Evolutionary conservation across 2,797 vertebrate genomes (phyloP).

Genomic region (Lepidocolaptes lacrymiger): DNA sequence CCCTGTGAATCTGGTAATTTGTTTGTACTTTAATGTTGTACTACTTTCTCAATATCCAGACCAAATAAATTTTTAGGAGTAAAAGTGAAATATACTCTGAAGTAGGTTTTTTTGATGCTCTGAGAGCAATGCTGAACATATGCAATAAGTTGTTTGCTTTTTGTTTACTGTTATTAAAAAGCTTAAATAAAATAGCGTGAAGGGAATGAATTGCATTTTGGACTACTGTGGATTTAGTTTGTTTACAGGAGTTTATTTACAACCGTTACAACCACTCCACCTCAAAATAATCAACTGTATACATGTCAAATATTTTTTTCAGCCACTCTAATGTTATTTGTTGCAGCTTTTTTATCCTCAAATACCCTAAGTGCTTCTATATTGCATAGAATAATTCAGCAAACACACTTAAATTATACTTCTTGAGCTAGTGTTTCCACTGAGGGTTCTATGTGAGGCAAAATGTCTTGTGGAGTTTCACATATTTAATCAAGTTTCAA

Average conservation of each 20-base stretch:
- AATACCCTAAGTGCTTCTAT: neutral
- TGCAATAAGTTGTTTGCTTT: neutral
- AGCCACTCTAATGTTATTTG: neutral
- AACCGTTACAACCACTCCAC: neutral
- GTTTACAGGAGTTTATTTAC: neutral
- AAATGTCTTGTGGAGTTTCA: neutral
- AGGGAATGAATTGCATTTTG: neutral
- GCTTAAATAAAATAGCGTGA: neutral
- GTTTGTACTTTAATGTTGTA: neutral
- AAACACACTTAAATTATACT: neutral
- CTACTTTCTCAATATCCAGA: neutral
- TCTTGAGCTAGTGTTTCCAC: neutral
- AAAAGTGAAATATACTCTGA: neutral
- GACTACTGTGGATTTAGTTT: neutral
- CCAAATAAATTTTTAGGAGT: neutral
- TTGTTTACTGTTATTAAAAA: neutral
- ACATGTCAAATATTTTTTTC: neutral
- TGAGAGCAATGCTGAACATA: neutral
- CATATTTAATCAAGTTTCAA: neutral
- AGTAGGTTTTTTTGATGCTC: neutral
- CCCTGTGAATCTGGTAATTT: neutral
- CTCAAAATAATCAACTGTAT: neutral
- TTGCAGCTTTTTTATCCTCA: neutral
- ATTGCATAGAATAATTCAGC: neutral
- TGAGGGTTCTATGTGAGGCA: neutral